Evolutionary conservation across 2,797 vertebrate species (phyloP).

Genomic region (Coregonus sp.): DNA sequence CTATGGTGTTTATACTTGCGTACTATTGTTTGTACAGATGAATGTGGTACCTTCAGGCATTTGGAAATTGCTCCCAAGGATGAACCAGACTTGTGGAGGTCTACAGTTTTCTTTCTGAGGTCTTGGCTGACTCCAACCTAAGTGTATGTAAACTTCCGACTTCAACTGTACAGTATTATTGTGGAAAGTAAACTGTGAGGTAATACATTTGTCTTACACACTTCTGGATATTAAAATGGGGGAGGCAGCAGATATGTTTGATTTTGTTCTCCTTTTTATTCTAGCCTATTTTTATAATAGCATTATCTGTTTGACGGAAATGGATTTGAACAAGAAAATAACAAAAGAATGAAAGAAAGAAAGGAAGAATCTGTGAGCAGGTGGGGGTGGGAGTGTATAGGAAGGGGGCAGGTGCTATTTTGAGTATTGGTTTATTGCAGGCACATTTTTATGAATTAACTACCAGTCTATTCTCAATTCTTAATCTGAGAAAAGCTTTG

Average conservation of each 20-base stretch:
- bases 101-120: too few relatives aligned
- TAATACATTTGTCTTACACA: background rate
- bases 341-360: background rate
- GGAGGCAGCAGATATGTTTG: conserved; percentile 3
- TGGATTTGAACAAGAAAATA: conserved; percentile 10
- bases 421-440: conserved; percentile 45
- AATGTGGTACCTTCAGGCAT: too few relatives aligned
- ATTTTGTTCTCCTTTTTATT: conserved; percentile 6
- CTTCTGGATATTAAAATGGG: background rate
- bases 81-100: too few relatives aligned
- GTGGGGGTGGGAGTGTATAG: conserved; percentile 28
- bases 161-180: background rate
- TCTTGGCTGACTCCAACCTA: too few relatives aligned
- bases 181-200: background rate
- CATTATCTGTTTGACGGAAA: conserved; percentile 29
- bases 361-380: conserved; percentile 28
- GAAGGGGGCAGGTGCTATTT: conserved; percentile 53
- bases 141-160: too few relatives aligned
- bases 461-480: conserved; percentile 51
- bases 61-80: too few relatives aligned
- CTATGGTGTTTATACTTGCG: too few relatives aligned
- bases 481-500: conserved; percentile 62
- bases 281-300: conserved; percentile 32
- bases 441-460: conserved; percentile 46
- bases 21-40: too few relatives aligned